Percentiles rank a stretch among this genome's conserved stretches.
Conservation (phyloP, 1,140 invertebrate species). For the Bombus sibiricus region DNA sequence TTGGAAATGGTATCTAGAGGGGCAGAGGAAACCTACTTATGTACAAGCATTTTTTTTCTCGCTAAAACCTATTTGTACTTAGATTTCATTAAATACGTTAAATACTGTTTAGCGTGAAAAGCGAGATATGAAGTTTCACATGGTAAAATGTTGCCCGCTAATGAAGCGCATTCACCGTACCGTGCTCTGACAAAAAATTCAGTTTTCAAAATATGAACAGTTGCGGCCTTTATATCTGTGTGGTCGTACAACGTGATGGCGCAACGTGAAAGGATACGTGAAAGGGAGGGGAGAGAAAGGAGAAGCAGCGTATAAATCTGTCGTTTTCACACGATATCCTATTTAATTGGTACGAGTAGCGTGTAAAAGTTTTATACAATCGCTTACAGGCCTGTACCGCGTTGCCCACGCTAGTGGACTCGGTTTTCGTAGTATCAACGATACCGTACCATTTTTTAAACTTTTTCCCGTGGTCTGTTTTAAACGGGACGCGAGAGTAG, state of each 20-base stretch:
- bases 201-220: not conserved
- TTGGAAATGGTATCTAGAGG: not conserved
- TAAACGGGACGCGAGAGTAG: not conserved
- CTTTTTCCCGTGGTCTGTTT: conserved; percentile 8
- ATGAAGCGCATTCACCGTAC: not conserved
- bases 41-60: not conserved
- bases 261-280: not conserved
- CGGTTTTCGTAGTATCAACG: not conserved
- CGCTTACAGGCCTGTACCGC: not conserved
- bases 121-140: not conserved
- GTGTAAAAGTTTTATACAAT: conserved; percentile 18
- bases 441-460: not conserved
- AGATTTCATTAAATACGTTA: not conserved
- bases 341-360: conserved; percentile 5
- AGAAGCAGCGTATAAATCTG: conserved; percentile 26
- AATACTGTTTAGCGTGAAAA: not conserved
- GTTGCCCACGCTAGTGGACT: not conserved
- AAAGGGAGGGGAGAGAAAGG: not conserved
- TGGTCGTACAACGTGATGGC: not conserved
- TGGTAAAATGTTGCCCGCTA: not conserved
- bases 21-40: not conserved
- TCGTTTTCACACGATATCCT: conserved; percentile 11
- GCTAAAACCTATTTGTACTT: not conserved
- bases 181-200: not conserved
- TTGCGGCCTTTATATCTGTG: not conserved